Evolutionary conservation across 1,140 invertebrate species (phyloP), one percentile per base, ranked within the genome.

Genomic region (Lepidurus couesii): DNA sequence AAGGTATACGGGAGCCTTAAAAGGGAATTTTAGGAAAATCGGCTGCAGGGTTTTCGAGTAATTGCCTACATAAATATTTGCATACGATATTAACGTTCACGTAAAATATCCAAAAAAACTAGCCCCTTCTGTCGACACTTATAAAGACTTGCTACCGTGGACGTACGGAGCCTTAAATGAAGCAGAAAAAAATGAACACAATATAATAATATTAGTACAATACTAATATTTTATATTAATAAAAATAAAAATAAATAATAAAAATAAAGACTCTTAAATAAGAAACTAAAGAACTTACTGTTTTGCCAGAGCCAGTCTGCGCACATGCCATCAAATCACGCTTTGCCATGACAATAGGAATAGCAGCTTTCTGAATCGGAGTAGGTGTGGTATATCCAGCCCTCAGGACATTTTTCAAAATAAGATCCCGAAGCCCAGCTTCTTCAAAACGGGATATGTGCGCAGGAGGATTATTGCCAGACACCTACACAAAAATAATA

Each of bases 231-330:
- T 24, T 24, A 24, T 24, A 24, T 24, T 24, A 24, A 24, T 73
- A 34, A 79, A 81, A 77, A 26, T 65, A n/a, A 44, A 7, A 34
- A 44, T 79, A 76, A 7, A 79, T 74, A 44, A 78, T 26, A 78
- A 73, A n/a, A 65, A 26, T 78, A 73, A 76, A 77, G 75, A 7
- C 78, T 79, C 77, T 73, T n/a, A n/a, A n/a, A n/a, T n/a, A n/a
- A n/a, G n/a, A n/a, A n/a, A n/a, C n/a, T n/a, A n/a, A n/a, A n/a
- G 11, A 80, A 84, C 84, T 86, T 85, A 89, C 89, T 13, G 95
- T 98, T 89, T 99, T 99, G 45, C 97, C 97, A 0, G 95, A 98
- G 0, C 97, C 97, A 53, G 97, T 99, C 86, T 99, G 96, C 0
- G 97, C 97, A 85, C 97, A 98, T 0, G 91, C 96, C 96, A 99